Evolutionary conservation across 1,140 invertebrate species (phyloP).

Genomic region (Drosophila sturtevanti): DNA sequence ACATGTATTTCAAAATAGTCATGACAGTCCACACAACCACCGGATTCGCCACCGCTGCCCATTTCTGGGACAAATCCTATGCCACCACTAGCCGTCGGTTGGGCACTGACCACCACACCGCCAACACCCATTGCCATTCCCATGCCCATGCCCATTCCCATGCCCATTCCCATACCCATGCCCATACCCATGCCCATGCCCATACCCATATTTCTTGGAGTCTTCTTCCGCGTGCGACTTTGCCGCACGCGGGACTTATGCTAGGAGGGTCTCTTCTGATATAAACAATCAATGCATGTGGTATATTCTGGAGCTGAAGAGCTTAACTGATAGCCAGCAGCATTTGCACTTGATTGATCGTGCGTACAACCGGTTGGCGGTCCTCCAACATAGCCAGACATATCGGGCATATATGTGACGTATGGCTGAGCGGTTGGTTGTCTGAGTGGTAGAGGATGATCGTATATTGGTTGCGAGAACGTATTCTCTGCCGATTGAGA

Average conservation of each 20-base stretch:
- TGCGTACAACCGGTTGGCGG: slow-evolving; percentile 36
- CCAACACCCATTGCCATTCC: slow-evolving; percentile 37
- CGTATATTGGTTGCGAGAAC: slow-evolving; percentile 70
- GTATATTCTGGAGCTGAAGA: slow-evolving; percentile 86
- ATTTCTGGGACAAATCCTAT: slow-evolving; percentile 67
- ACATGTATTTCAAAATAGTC: slow-evolving; percentile 82
- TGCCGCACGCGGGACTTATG: slow-evolving; percentile 84
- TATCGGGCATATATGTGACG: slow-evolving; percentile 49
- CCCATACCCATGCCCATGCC: slow-evolving; percentile 49
- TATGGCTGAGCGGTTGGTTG: slow-evolving; percentile 58
- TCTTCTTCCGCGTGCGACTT: slow-evolving; percentile 82
- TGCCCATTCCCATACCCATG: no score
- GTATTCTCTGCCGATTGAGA: slow-evolving; percentile 81
- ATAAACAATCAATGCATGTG: slow-evolving; percentile 87
- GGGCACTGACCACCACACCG: slow-evolving; percentile 56
- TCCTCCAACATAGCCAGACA: slow-evolving; percentile 39
- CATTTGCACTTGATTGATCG: slow-evolving; percentile 63
- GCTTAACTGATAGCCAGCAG: slow-evolving; percentile 82
- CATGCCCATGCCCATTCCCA: slow-evolving; percentile 44
- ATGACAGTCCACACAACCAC: slow-evolving; percentile 81
- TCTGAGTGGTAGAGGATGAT: slow-evolving; percentile 56
- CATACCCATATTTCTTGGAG: slow-evolving; percentile 49
- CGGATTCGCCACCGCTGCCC: slow-evolving; percentile 37
- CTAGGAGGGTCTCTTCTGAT: slow-evolving; percentile 85
- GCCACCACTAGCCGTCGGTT: slow-evolving; percentile 60